These are phyloP conservation scores for Eupithecia centaureata DNA, from an alignment of 2,888 invertebrate genomes.

Conservation along the genomic window DNA sequence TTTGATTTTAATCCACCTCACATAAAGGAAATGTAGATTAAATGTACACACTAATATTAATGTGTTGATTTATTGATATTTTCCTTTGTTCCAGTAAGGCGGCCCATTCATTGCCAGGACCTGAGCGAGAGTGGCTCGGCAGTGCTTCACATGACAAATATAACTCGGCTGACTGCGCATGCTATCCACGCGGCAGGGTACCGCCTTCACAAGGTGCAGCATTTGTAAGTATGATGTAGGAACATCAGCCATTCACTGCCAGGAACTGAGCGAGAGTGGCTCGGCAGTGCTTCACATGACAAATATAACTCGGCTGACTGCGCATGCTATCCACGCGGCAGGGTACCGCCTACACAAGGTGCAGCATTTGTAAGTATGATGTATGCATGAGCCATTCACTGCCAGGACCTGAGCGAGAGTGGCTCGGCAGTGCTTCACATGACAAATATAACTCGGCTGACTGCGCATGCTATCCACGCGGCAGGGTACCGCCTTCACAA, in stretches of 20 bases:
- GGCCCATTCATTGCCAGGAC: slow-evolving; percentile 41
- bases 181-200: slow-evolving; percentile 69
- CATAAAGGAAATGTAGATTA: too few species aligned
- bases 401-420: slow-evolving; percentile 47
- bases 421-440: too few species aligned
- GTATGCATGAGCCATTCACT: too few species aligned
- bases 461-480: slow-evolving; percentile 63
- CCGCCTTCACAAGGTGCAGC: slow-evolving; percentile 67
- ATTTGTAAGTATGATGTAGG: slow-evolving; percentile 66
- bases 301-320: too few species aligned
- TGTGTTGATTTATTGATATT: background rate
- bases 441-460: slow-evolving; percentile 72
- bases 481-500: slow-evolving; percentile 68
- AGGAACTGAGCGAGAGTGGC: too few species aligned
- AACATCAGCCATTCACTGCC: too few species aligned
- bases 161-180: slow-evolving; percentile 68
- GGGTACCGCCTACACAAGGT: too few species aligned
- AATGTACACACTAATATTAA: too few species aligned
- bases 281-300: too few species aligned
- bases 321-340: too few species aligned
- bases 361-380: too few species aligned
- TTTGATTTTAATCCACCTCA: background rate
- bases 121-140: slow-evolving; percentile 59
- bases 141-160: slow-evolving; percentile 69
- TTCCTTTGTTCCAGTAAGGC: slow-evolving; percentile 49